Percentiles rank a stretch among this genome's conserved stretches.
phyloP scores from a whole-genome alignment of 2,797 vertebrate species.

The Muraenolepis orangiensis region DNA sequence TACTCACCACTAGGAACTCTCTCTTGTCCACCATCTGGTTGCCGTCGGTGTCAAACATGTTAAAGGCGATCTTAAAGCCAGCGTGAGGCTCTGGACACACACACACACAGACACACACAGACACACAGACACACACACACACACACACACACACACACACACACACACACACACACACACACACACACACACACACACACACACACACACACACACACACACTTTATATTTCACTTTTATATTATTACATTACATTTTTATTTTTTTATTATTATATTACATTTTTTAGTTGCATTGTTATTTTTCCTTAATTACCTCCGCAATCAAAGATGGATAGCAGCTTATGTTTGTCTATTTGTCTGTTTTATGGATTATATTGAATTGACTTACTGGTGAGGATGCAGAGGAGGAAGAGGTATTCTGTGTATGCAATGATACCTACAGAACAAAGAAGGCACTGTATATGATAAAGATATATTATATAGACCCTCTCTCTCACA shows the following conservation, averaged over 20 bases:
- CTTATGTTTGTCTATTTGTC: too few species aligned
- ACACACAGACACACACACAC: conserved; percentile 52
- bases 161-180: conserved; percentile 56
- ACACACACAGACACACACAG: conserved; percentile 49
- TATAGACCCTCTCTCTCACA: conserved; percentile 5
- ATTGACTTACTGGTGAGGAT: conserved; percentile 96
- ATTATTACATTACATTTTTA: too few species aligned
- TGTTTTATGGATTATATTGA: background rate
- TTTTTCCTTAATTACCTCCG: background rate
- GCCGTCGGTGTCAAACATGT: conserved; percentile 99
- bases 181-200: conserved; percentile 61
- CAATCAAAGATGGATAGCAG: too few species aligned
- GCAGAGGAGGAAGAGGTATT: conserved; percentile 98
- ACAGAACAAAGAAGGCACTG: conserved; percentile 14
- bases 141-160: conserved; percentile 47
- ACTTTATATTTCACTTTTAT: conserved; percentile 29
- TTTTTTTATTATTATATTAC: background rate
- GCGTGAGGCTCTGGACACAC: conserved; percentile 89
- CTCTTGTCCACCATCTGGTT: conserved; percentile 99
- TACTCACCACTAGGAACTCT: conserved; percentile 96
- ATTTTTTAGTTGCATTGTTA: background rate
- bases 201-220: conserved; percentile 54
- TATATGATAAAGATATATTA: too few species aligned
- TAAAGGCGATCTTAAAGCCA: conserved; percentile 98
- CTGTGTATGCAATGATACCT: conserved; percentile 98